Conservation (phyloP, 2,797 vertebrate species). For the Acrocephalus scirpaceus region DNA sequence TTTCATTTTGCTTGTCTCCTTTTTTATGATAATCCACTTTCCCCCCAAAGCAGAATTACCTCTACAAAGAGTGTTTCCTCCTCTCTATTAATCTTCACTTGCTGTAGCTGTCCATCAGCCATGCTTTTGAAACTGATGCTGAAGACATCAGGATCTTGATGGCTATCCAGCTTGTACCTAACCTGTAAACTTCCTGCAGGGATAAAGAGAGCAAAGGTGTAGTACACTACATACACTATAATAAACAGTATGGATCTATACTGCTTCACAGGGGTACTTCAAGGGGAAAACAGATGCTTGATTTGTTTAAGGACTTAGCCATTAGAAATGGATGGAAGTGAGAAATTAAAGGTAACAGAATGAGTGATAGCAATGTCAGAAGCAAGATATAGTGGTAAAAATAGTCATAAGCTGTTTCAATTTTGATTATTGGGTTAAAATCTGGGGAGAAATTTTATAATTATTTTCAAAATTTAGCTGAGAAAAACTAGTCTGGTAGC, state of each 20-base stretch:
- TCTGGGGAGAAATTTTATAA: not conserved
- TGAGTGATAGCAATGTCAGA: not conserved
- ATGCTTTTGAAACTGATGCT: slow-evolving; percentile 81
- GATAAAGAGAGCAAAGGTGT: not conserved
- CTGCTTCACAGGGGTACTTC: not conserved
- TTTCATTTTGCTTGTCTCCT: not conserved
- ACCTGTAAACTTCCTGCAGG: slow-evolving; percentile 88
- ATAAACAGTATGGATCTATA: not conserved
- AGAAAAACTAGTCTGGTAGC: not conserved
- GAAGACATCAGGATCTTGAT: slow-evolving; percentile 82
- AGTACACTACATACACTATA: not conserved
- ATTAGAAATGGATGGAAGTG: not conserved
- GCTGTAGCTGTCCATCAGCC: slow-evolving; percentile 86
- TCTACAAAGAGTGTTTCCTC: slow-evolving; percentile 81
- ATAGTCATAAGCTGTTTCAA: not conserved
- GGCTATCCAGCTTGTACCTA: slow-evolving; percentile 85
- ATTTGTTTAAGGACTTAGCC: not conserved
- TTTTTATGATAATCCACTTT: not conserved
- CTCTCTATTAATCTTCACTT: slow-evolving; percentile 80
- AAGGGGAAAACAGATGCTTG: not conserved
- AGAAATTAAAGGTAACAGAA: not conserved
- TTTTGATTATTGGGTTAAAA: not conserved
- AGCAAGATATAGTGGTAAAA: not conserved
- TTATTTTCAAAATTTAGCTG: not conserved
- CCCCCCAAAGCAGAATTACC: slow-evolving; percentile 61